Conservation (phyloP, 2,888 invertebrate genomes). For the Ochropacha duplaris region DNA sequence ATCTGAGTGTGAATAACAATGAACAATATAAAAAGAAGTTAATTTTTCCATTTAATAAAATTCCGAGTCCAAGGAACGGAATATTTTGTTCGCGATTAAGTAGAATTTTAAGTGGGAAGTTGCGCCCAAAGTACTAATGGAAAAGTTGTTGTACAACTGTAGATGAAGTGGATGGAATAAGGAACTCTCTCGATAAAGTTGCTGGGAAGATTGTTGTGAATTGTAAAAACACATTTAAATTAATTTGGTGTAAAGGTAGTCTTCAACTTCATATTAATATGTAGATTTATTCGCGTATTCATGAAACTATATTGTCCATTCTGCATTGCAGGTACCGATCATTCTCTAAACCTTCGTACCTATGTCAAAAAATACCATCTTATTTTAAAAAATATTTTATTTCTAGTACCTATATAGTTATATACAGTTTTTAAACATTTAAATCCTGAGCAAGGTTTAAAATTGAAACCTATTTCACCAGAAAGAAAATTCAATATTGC, state of each 20-base stretch:
- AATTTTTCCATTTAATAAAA: constrained; percentile 45
- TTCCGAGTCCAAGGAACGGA: constrained; percentile 41
- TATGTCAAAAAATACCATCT: too few species aligned
- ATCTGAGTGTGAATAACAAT: constrained; percentile 29
- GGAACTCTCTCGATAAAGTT: constrained; percentile 50
- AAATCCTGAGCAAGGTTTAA: background rate
- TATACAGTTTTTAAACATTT: too few species aligned
- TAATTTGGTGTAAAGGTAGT: constrained; percentile 23
- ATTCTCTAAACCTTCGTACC: too few species aligned
- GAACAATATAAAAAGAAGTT: constrained; percentile 21
- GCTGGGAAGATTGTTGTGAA: constrained; percentile 46
- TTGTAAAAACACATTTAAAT: constrained; percentile 54
- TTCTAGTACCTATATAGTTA: too few species aligned
- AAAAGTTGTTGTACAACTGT: constrained; percentile 57
- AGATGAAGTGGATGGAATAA: constrained; percentile 46
- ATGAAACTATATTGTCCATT: background rate
- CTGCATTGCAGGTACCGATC: background rate
- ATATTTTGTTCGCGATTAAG: constrained; percentile 64
- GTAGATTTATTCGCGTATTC: background rate
- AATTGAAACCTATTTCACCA: background rate
- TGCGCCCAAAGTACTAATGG: constrained; percentile 59
- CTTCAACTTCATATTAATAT: background rate
- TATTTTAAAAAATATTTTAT: too few species aligned
- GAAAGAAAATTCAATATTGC: background rate
- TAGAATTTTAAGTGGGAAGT: constrained; percentile 65